phyloP scores from a whole-genome alignment of 2,797 vertebrate species.

The Gouania willdenowi region DNA sequence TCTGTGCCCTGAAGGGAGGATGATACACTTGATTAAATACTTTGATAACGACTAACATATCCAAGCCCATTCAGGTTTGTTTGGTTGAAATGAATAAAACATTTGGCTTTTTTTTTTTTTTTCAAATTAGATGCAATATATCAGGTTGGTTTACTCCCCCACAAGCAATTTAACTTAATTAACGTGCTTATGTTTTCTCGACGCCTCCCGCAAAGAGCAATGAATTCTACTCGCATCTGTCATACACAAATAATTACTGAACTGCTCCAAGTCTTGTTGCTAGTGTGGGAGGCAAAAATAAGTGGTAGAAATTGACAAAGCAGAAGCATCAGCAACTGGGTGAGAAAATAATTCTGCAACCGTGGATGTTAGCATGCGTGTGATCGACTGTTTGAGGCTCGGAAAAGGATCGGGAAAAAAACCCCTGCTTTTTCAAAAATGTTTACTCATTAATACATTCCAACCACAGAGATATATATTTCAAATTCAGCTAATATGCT shows the following conservation, averaged over 20 bases:
- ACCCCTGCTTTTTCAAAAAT: too few relatives aligned
- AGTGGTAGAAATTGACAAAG: slow-evolving; percentile 46
- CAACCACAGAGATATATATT: too few relatives aligned
- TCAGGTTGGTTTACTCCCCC: slow-evolving; percentile 59
- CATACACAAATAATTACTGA: slow-evolving; percentile 74
- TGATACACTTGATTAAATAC: slow-evolving; percentile 17
- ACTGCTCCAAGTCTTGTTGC: slow-evolving; percentile 42
- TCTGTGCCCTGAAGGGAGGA: background rate
- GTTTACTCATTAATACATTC: too few relatives aligned
- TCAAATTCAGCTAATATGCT: too few relatives aligned
- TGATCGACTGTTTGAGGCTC: background rate
- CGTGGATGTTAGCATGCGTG: background rate
- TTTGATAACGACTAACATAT: slow-evolving; percentile 35
- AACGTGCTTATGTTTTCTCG: slow-evolving; percentile 62
- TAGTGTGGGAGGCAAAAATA: slow-evolving; percentile 53
- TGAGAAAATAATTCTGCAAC: slow-evolving; percentile 4
- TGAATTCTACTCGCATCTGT: slow-evolving; percentile 59
- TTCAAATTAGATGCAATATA: slow-evolving; percentile 56
- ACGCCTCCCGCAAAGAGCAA: slow-evolving; percentile 56
- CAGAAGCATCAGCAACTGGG: slow-evolving; percentile 32
- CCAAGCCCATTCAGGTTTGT: slow-evolving; percentile 18
- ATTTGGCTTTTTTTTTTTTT: slow-evolving; percentile 25
- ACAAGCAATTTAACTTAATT: slow-evolving; percentile 72
- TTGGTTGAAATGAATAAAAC: slow-evolving; percentile 66
- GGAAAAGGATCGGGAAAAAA: too few relatives aligned